Conservation (phyloP, 2,888 invertebrate species). For the Cheilosia variabilis region DNA sequence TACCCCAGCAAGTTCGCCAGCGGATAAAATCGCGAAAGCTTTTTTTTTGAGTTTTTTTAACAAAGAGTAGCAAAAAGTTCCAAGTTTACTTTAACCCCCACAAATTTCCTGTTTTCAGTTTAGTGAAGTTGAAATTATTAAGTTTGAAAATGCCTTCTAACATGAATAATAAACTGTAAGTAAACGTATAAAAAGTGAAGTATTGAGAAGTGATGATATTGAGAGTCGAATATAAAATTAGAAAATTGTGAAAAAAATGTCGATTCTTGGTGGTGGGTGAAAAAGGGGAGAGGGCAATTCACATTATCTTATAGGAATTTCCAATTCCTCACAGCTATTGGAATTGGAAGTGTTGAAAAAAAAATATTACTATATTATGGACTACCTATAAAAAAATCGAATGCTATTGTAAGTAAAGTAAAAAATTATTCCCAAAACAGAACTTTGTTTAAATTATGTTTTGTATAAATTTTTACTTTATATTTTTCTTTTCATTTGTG, state of each 20-base stretch:
- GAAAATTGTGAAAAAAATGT: slow-evolving; percentile 45
- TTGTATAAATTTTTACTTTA: slow-evolving; percentile 66
- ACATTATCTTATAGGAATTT: slow-evolving; percentile 45
- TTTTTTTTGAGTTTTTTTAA: slow-evolving; percentile 44
- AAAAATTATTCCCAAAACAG: slow-evolving; percentile 55
- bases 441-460: slow-evolving; percentile 51
- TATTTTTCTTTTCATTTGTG: background rate
- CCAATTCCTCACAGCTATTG: slow-evolving; percentile 27
- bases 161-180: slow-evolving; percentile 84
- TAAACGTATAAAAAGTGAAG: slow-evolving; percentile 76
- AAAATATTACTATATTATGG: background rate
- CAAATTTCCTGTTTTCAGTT: slow-evolving; percentile 76
- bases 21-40: slow-evolving; percentile 68
- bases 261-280: slow-evolving; percentile 16
- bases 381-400: background rate
- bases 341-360: slow-evolving; percentile 18
- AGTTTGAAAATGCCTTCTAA: slow-evolving; percentile 83
- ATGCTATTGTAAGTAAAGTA: slow-evolving; percentile 58
- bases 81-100: slow-evolving; percentile 8
- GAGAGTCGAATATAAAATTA: slow-evolving; percentile 14
- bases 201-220: slow-evolving; percentile 31
- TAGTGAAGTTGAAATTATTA: slow-evolving; percentile 80
- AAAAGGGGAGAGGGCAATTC: slow-evolving; percentile 10
- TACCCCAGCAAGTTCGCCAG: slow-evolving; percentile 55
- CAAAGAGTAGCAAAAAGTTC: slow-evolving; percentile 47